phyloP scores from a whole-genome alignment of 2,113 vertebrate species.

The Gallinago jamesoni region DNA sequence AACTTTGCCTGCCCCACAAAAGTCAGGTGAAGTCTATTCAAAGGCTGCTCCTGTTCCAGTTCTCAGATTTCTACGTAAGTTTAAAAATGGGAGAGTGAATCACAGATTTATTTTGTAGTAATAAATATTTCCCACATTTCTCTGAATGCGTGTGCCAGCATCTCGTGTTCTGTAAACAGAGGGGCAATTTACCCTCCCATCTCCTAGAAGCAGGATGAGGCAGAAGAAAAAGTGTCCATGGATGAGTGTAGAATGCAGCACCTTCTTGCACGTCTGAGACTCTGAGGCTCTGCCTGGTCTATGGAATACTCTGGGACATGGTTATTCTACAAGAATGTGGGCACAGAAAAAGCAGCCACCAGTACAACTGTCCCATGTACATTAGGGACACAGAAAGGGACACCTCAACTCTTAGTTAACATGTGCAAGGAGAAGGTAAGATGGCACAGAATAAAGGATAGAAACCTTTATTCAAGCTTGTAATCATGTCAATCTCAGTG shows the following conservation, averaged over 20 bases:
- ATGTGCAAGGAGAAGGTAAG: background rate
- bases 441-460: background rate
- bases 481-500: background rate
- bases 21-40: background rate
- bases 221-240: background rate
- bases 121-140: background rate
- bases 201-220: background rate
- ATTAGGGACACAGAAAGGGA: background rate
- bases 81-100: background rate
- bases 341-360: background rate
- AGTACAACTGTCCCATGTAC: accelerated
- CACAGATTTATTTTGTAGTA: background rate
- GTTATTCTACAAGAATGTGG: background rate
- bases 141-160: background rate
- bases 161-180: background rate
- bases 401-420: background rate
- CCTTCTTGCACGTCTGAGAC: background rate
- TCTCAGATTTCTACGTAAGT: background rate
- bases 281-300: background rate
- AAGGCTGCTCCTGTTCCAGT: background rate
- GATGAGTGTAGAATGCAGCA: background rate
- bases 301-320: background rate
- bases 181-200: background rate
- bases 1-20: background rate
- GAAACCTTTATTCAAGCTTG: background rate